Percentiles rank a stretch among this genome's conserved stretches.
Conservation (phyloP, 2,888 invertebrate species). For the Chaetoderma sp. region DNA sequence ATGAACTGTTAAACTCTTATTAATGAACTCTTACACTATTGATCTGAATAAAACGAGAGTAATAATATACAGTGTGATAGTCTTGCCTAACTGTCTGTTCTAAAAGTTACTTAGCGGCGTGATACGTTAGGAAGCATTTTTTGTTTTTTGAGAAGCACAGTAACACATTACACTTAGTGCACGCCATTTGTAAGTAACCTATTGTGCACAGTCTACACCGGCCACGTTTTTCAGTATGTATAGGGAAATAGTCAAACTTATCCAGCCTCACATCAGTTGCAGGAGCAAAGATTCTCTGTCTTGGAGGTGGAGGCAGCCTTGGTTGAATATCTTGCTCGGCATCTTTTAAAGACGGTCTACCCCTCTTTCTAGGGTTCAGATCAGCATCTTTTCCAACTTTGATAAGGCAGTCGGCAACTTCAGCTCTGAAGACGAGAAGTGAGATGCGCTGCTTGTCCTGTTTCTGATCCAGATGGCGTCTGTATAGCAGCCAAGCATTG, state of each 20-base stretch:
- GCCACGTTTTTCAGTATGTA: neutral
- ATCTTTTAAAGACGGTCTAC: constrained; percentile 6
- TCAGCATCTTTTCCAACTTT: neutral
- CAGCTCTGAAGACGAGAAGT: neutral
- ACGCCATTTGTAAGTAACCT: neutral
- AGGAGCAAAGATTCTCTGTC: neutral
- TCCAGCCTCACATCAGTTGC: constrained; percentile 4
- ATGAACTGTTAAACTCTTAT: no score
- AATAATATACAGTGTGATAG: no score
- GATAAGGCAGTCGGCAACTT: neutral
- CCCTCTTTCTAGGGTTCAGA: neutral
- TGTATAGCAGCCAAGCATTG: constrained; percentile 17
- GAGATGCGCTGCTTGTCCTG: neutral
- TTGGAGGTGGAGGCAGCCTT: neutral
- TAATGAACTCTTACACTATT: no score
- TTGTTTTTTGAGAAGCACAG: neutral
- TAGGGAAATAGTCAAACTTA: neutral
- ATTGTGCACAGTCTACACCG: neutral
- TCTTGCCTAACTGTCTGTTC: no score
- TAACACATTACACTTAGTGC: constrained; percentile 1
- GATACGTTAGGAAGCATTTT: constrained; percentile 1
- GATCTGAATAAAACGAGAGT: no score
- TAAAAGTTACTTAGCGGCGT: neutral
- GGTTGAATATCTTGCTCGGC: no score
- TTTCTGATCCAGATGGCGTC: neutral